phyloP scores from a whole-genome alignment of 2,888 invertebrate genomes.

The Oxytorus armatus region DNA sequence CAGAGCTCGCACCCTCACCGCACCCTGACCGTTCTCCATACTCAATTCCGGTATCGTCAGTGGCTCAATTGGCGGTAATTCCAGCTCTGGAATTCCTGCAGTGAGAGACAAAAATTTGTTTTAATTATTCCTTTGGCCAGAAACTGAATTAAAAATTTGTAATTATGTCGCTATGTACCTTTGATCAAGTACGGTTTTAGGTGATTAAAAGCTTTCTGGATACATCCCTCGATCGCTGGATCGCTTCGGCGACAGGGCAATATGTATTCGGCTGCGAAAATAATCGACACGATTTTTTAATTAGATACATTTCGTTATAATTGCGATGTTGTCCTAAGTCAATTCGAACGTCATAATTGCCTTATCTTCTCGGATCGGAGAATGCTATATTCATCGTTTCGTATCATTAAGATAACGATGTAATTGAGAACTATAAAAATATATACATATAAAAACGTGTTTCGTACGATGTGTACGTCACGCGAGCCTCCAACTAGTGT shows the following conservation, averaged over 20 bases:
- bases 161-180: constrained; percentile 75
- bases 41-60: constrained; percentile 89
- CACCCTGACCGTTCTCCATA: constrained; percentile 92
- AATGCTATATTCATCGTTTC: neutral
- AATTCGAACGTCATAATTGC: constrained; percentile 5
- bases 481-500: constrained; percentile 58
- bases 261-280: constrained; percentile 89
- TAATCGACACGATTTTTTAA: constrained; percentile 23
- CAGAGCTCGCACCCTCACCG: constrained; percentile 90
- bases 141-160: too few species aligned
- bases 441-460: constrained; percentile 18
- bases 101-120: neutral
- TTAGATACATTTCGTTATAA: neutral
- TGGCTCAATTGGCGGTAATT: constrained; percentile 91
- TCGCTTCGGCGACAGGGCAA: constrained; percentile 89
- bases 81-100: constrained; percentile 89
- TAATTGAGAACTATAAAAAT: constrained; percentile 27
- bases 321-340: neutral
- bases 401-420: constrained; percentile 22
- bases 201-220: constrained; percentile 90
- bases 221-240: constrained; percentile 88
- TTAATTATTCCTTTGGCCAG: constrained; percentile 57
- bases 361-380: neutral
- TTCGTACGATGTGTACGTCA: constrained; percentile 34
- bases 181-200: constrained; percentile 89